Conservation (phyloP, 2,888 invertebrate species). For the Acanthosepion esculentum region DNA sequence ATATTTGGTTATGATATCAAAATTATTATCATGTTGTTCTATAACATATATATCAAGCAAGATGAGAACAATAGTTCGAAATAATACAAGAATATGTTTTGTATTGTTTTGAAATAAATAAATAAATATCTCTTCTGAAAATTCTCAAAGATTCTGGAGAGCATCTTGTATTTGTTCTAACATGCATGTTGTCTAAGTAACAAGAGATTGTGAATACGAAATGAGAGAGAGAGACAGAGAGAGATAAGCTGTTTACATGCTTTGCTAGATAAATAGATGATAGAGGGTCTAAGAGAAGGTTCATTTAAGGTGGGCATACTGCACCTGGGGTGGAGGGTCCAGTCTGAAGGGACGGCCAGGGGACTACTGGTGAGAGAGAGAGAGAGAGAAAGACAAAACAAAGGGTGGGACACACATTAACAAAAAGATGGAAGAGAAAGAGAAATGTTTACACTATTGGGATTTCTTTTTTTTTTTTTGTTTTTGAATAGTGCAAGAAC, state of each 20-base stretch:
- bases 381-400: neutral
- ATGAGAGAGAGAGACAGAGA: neutral
- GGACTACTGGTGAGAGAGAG: slow-evolving; percentile 36
- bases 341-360: slow-evolving; percentile 36
- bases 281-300: slow-evolving; percentile 34
- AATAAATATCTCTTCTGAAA: no score
- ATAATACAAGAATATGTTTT: no score
- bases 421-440: neutral
- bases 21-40: no score
- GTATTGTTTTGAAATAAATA: no score
- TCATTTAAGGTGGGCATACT: slow-evolving; percentile 36
- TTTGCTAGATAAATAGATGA: neutral
- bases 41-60: no score
- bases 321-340: slow-evolving; percentile 38
- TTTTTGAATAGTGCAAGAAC: neutral
- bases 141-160: no score
- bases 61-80: no score
- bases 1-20: no score
- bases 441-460: neutral
- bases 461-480: neutral
- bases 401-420: neutral
- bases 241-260: neutral
- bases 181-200: neutral
- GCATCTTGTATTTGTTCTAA: neutral
- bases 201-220: neutral